These are phyloP conservation scores for Phyto melanocephala DNA, from an alignment of 2,888 invertebrate genomes.

Conservation along the genomic window DNA sequence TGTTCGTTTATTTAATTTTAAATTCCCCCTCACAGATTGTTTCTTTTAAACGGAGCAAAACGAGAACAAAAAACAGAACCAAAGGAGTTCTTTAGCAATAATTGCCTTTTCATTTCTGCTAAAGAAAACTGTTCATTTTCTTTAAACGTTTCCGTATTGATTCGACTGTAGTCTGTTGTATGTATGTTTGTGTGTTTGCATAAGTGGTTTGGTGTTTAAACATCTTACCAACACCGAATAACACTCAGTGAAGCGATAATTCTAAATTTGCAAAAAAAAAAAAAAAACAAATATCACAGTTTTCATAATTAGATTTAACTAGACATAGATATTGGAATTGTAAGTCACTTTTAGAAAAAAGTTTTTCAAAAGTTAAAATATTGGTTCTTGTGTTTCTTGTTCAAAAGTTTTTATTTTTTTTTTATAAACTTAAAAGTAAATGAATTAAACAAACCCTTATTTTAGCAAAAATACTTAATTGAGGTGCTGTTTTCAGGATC, in stretches of 20 bases:
- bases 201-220: not conserved
- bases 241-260: slow-evolving; percentile 39
- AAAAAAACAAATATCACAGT: not conserved
- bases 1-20: slow-evolving; percentile 30
- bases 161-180: not conserved
- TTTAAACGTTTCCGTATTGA: not conserved
- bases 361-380: too few species aligned
- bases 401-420: too few species aligned
- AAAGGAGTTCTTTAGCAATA: not conserved
- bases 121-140: not conserved
- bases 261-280: slow-evolving; percentile 16
- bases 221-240: not conserved
- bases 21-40: slow-evolving; percentile 21
- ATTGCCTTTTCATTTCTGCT: not conserved
- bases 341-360: too few species aligned
- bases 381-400: too few species aligned
- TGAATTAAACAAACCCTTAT: too few species aligned
- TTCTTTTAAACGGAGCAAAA: not conserved
- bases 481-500: too few species aligned
- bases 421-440: too few species aligned
- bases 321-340: too few species aligned
- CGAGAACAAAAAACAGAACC: not conserved
- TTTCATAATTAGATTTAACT: not conserved
- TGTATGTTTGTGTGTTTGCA: not conserved
- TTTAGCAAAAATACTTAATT: too few species aligned